Conservation (phyloP, 2,113 vertebrate species). For the Tauraco erythrolophus region DNA sequence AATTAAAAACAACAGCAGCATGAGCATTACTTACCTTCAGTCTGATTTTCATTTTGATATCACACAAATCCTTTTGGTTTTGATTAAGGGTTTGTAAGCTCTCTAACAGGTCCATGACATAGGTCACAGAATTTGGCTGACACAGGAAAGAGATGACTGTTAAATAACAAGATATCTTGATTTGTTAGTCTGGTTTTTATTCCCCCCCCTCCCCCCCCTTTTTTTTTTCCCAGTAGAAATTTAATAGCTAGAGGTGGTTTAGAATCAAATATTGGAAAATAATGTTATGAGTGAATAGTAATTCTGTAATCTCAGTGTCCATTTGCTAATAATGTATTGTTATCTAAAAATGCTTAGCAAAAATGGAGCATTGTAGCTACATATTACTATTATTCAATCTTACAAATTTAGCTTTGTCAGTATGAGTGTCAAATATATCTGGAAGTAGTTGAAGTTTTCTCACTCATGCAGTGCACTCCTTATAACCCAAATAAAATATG, state of each 20-base stretch:
- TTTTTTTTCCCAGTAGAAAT: not conserved
- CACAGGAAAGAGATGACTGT: not conserved
- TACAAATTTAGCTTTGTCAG: not conserved
- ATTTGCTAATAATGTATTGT: not conserved
- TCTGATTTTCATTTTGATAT: not conserved
- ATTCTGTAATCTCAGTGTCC: not conserved
- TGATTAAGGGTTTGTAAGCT: not conserved
- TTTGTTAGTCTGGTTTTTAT: not conserved
- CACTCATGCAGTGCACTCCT: not conserved
- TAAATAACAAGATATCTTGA: not conserved
- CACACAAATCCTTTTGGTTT: constrained; percentile 1
- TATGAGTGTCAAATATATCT: not conserved
- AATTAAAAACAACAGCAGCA: not conserved
- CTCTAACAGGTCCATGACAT: not conserved
- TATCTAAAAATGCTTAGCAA: not conserved
- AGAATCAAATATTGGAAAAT: not conserved
- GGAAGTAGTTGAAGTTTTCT: not conserved
- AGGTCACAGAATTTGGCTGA: not conserved
- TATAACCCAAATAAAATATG: not conserved
- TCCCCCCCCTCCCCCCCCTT: not conserved
- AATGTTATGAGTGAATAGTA: not conserved
- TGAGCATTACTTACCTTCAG: not conserved
- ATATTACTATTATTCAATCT: not conserved
- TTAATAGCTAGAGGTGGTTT: not conserved
- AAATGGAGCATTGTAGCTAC: not conserved